Evolutionary conservation across 2,113 vertebrate species (phyloP).

Genomic region (Sitta europaea): DNA sequence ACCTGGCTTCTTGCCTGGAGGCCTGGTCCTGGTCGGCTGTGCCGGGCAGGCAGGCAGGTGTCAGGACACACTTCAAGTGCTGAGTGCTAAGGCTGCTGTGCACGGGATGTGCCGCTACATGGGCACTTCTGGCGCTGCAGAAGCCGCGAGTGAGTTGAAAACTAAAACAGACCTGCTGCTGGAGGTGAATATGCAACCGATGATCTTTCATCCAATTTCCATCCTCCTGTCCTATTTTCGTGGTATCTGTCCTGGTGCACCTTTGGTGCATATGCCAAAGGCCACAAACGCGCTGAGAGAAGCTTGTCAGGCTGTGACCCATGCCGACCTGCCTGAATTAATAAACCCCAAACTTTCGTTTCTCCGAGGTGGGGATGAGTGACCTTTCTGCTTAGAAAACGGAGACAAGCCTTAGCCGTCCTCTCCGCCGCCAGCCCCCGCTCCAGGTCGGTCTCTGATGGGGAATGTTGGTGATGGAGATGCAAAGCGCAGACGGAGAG

Average conservation of each 20-base stretch:
- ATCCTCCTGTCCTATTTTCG: neutral
- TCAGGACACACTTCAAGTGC: neutral
- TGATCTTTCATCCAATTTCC: neutral
- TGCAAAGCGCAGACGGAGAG: neutral
- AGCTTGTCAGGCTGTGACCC: neutral
- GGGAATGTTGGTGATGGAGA: neutral
- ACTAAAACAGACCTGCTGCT: neutral
- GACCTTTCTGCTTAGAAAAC: neutral
- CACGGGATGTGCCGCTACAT: rapidly evolving
- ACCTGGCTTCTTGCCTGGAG: neutral
- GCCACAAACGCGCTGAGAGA: neutral
- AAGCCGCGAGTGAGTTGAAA: neutral
- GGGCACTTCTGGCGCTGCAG: neutral
- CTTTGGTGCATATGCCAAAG: neutral
- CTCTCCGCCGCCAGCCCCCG: neutral
- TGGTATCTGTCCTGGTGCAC: neutral
- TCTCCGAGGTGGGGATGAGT: neutral
- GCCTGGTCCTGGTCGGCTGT: neutral
- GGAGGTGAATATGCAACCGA: rapidly evolving
- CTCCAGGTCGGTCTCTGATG: neutral
- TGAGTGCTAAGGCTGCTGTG: neutral
- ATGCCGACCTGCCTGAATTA: neutral
- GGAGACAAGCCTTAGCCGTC: neutral
- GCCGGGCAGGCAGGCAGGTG: rapidly evolving
- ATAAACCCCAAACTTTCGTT: neutral